Evolutionary conservation across 2,888 invertebrate genomes (phyloP).

Genomic region (Omphaloscelis lunosa): DNA sequence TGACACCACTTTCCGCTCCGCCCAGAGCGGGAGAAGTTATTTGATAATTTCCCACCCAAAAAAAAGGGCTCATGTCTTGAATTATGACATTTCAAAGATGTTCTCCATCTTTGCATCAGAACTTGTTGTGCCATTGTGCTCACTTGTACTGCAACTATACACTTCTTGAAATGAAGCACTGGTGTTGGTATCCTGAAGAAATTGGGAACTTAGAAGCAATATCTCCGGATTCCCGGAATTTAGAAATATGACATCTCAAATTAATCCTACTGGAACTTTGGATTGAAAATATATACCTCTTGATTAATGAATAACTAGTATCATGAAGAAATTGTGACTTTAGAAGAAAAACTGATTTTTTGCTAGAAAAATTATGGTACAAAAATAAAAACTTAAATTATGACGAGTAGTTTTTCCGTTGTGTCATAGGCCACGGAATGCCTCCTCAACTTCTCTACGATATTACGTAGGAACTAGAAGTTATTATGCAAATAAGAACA

Average conservation of each 20-base stretch:
- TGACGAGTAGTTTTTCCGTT: too few relatives aligned
- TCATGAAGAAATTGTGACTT: background rate
- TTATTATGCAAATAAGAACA: background rate
- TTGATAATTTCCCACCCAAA: too few relatives aligned
- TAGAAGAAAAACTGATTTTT: background rate
- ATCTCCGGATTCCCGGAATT: too few relatives aligned
- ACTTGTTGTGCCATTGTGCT: background rate
- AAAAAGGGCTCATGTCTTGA: too few relatives aligned
- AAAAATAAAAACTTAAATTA: too few relatives aligned
- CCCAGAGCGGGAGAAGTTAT: too few relatives aligned
- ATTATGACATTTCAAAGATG: background rate
- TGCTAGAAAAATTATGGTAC: background rate
- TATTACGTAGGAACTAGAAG: background rate
- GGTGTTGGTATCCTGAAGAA: background rate
- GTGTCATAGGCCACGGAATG: too few relatives aligned
- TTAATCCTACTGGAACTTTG: too few relatives aligned
- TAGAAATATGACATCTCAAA: too few relatives aligned
- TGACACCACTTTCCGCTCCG: too few relatives aligned
- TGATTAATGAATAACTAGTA: background rate
- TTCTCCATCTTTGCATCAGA: background rate
- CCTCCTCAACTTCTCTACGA: background rate
- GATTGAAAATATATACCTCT: background rate
- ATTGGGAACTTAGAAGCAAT: too few relatives aligned
- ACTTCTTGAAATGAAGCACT: conserved; percentile 25
- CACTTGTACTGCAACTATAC: conserved; percentile 34